Conservation (phyloP, 1,140 invertebrate genomes). For the Delia radicum region DNA sequence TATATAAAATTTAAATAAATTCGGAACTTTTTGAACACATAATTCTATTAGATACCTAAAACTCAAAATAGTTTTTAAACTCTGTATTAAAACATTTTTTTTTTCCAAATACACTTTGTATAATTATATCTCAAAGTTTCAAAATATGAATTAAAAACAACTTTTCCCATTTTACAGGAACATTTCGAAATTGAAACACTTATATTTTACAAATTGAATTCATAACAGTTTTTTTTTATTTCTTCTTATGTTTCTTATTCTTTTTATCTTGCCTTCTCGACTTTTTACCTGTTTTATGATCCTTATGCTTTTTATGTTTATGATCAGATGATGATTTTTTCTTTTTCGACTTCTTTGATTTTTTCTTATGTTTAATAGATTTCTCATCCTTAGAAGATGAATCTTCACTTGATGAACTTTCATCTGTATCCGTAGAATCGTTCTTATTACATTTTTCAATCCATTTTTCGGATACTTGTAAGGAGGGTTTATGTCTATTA, state of each 20-base stretch:
- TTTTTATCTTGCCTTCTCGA: slow-evolving; percentile 46
- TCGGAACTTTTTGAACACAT: too few species aligned
- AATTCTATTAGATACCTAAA: too few species aligned
- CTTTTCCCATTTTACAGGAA: too few species aligned
- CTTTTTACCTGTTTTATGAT: slow-evolving; percentile 35
- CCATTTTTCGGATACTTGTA: background rate
- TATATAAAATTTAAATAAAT: too few species aligned
- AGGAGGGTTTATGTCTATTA: background rate
- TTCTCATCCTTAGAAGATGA: background rate
- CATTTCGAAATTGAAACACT: too few species aligned
- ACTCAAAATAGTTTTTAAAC: too few species aligned
- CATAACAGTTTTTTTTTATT: too few species aligned
- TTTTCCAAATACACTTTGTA: too few species aligned
- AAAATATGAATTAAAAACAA: too few species aligned
- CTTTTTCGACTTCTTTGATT: slow-evolving; percentile 31
- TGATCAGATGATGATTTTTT: slow-evolving; percentile 27
- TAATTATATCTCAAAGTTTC: too few species aligned
- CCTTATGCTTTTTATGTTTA: slow-evolving; percentile 40
- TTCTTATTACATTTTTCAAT: background rate
- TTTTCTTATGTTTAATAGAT: background rate
- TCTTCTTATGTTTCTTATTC: slow-evolving; percentile 44
- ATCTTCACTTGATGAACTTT: slow-evolving; percentile 6
- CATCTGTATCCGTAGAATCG: background rate
- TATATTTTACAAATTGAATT: too few species aligned
- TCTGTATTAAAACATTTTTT: too few species aligned